Evolutionary conservation across 2,797 vertebrate genomes (phyloP).

Genomic region (Prunella strophiata): DNA sequence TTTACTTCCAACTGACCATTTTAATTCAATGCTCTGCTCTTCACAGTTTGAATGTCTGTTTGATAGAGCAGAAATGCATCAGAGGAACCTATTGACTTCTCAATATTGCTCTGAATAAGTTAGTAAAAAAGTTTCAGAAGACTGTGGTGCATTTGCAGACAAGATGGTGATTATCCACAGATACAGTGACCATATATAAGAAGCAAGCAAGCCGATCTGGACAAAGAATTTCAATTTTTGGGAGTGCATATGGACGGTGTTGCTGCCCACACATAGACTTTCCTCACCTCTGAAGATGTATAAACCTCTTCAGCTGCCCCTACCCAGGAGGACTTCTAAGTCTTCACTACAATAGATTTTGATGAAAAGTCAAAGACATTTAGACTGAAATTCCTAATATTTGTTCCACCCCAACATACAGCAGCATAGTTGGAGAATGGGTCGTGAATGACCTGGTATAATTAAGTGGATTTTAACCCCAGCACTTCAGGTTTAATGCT

Average conservation of each 20-base stretch:
- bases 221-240: not conserved
- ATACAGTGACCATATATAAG: not conserved
- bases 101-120: not conserved
- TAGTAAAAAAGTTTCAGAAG: not conserved
- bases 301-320: not conserved
- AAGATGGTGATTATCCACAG: not conserved
- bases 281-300: not conserved
- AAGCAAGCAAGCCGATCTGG: not conserved
- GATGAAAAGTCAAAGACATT: not conserved
- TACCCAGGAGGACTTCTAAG: accelerated
- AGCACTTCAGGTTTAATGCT: not conserved
- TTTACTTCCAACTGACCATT: not conserved
- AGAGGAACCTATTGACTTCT: not conserved
- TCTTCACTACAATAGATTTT: not conserved
- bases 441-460: not conserved
- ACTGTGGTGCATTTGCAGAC: not conserved
- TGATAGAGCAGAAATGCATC: not conserved
- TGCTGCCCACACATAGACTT: not conserved
- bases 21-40: not conserved
- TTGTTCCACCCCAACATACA: not conserved
- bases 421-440: not conserved
- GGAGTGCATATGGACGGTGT: accelerated
- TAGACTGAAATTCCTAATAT: not conserved
- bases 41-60: accelerated
- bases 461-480: not conserved